Conservation (phyloP, 2,113 vertebrate species). For the Malaclemys terrapin region DNA sequence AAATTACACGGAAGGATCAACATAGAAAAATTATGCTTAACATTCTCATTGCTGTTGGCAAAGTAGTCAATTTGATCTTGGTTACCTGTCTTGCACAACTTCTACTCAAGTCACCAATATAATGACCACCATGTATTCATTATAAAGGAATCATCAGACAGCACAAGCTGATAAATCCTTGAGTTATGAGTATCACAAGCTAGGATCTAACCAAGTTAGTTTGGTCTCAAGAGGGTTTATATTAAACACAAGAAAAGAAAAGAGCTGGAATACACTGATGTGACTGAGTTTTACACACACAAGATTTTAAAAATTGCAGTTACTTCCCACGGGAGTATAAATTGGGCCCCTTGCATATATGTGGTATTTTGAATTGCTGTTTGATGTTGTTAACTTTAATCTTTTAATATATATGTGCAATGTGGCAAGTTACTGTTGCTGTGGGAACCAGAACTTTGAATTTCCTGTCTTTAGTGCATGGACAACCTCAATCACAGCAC, state of each 20-base stretch:
- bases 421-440: background rate
- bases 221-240: background rate
- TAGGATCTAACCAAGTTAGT: background rate
- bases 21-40: background rate
- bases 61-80: background rate
- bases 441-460: background rate
- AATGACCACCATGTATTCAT: background rate
- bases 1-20: background rate
- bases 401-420: background rate
- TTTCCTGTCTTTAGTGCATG: background rate
- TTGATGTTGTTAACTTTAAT: background rate
- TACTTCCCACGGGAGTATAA: background rate
- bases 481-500: background rate
- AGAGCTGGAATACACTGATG: background rate
- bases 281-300: background rate
- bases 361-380: background rate
- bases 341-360: background rate
- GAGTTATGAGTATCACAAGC: background rate
- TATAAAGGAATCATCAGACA: background rate
- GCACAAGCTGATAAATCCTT: fast-evolving
- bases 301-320: background rate
- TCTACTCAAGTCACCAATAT: background rate
- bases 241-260: background rate
- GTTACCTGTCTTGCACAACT: background rate
- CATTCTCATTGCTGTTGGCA: background rate